Conservation (phyloP, 1,140 invertebrate genomes). For the Drosophila suzukii region DNA sequence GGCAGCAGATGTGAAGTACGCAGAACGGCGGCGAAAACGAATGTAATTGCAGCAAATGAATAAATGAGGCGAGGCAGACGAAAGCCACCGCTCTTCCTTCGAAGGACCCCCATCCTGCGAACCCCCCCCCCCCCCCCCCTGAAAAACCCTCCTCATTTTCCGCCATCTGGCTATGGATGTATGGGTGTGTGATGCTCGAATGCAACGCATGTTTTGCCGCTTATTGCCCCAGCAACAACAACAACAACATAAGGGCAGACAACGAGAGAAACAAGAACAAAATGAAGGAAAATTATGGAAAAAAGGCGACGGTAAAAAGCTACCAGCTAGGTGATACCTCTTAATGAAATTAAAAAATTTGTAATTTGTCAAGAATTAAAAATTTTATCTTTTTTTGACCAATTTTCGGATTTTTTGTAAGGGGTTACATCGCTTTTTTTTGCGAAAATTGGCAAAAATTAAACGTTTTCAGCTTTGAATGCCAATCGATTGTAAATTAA, state of each 20-base stretch:
- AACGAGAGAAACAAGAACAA: constrained; percentile 11
- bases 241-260: constrained; percentile 24
- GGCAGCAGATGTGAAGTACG: constrained; percentile 20
- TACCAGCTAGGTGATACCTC: background rate
- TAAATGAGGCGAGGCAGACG: constrained; percentile 56
- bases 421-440: too few relatives aligned
- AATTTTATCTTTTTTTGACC: too few relatives aligned
- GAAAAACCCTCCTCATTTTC: background rate
- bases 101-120: background rate
- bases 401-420: too few relatives aligned
- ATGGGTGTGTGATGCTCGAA: constrained; percentile 35
- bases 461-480: too few relatives aligned
- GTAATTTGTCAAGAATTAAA: too few relatives aligned
- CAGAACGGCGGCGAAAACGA: constrained; percentile 31
- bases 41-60: constrained; percentile 81
- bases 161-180: background rate
- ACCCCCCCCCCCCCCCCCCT: background rate
- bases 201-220: constrained; percentile 70
- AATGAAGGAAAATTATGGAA: constrained; percentile 20
- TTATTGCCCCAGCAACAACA: constrained; percentile 46
- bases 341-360: background rate
- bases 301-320: constrained; percentile 2
- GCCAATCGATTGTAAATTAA: too few relatives aligned
- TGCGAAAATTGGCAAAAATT: too few relatives aligned
- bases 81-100: background rate